A percentile compares a stretch with the other conserved stretches of the same genome.
Evolutionary conservation across 2,888 invertebrate genomes (phyloP).

Genomic region (Drosophila mulleri): DNA sequence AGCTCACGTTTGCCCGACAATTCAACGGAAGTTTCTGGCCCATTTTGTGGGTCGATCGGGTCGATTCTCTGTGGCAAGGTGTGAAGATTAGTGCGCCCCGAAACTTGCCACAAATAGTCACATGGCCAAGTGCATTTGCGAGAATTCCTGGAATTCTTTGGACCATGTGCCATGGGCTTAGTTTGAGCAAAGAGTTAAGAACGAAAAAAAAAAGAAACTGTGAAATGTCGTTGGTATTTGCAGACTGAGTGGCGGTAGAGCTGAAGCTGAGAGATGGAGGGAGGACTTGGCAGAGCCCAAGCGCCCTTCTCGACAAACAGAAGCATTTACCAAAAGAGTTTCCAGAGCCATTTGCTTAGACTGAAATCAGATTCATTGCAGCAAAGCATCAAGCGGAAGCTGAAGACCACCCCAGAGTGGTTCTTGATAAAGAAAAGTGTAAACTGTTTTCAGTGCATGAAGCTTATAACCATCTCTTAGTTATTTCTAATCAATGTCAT

Average conservation of each 20-base stretch:
- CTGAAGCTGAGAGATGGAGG: neutral
- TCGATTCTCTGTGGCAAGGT: slow-evolving; percentile 58
- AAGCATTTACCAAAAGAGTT: neutral
- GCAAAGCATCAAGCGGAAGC: neutral
- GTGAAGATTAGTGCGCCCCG: slow-evolving; percentile 79
- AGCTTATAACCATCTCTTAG: neutral
- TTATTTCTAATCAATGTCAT: neutral
- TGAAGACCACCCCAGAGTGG: neutral
- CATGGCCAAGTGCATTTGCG: slow-evolving; percentile 37
- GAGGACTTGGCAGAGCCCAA: neutral
- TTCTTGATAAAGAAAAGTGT: neutral
- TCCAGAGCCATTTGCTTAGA: neutral
- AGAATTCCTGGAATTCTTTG: slow-evolving; percentile 65
- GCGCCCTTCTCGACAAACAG: slow-evolving; percentile 6
- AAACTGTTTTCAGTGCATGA: too few relatives aligned
- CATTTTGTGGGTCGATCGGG: slow-evolving; percentile 40
- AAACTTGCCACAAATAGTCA: slow-evolving; percentile 41
- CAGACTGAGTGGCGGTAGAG: slow-evolving; percentile 44
- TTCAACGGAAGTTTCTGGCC: slow-evolving; percentile 73
- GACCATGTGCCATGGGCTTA: slow-evolving; percentile 1
- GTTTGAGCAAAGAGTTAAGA: slow-evolving; percentile 21
- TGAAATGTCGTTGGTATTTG: slow-evolving; percentile 37
- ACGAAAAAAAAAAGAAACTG: slow-evolving; percentile 8
- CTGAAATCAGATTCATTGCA: neutral
- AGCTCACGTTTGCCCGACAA: slow-evolving; percentile 76